Base-by-base conservation (phyloP, 1,140 invertebrate genomes). In the Diuraphis noxia region DNA sequence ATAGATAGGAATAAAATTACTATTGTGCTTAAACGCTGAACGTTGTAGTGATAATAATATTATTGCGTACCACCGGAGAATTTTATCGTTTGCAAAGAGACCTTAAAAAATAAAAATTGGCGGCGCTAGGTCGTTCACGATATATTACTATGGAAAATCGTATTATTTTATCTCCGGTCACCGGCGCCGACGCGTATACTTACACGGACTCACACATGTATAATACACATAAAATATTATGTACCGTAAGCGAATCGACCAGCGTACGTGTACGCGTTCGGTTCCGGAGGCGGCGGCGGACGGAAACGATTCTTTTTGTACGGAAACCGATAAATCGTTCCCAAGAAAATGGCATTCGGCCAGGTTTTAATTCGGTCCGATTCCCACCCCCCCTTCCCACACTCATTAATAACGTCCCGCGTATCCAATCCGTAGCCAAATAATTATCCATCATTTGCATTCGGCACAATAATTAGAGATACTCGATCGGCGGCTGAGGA, bases 291-390 rank as follows among this genome's bases (percentile, higher is more conserved):
- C 40, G 21, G 38, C 40, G n/a, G 30, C 8, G 34, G 40, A 46
- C 77, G 41, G 43, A 91, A 91, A 91, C 89, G 89, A 49, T 91
- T 82, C 43, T 91, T 91, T 91, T 91, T 82, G 34, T 91, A 40
- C 89, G 63, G 77, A 91, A 49, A 91, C 72, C 89, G 43, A 91
- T 91, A 91, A 91, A 91, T 91, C 89, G 41, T 40, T 23, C 10
- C 77, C 77, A n/a, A 91, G 72, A 81, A 82, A 91, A 91, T 82
- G 89, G 89, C 89, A 52, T 38, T 38, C 23, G 46, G n/a, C 89
- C 89, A 91, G 89, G 77, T 81, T 91, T 91, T 81, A 91, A 81
- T 91, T 91, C 89, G 43, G 89, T 91, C 77, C 77, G 77, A 25
- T 91, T 34, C 36, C 86, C 21, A 30, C 34, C 19, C 34, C 8